These are phyloP conservation scores for Ditylenchus weischeri DNA, from an alignment of 2,888 invertebrate species.

Conservation along the genomic window DNA sequence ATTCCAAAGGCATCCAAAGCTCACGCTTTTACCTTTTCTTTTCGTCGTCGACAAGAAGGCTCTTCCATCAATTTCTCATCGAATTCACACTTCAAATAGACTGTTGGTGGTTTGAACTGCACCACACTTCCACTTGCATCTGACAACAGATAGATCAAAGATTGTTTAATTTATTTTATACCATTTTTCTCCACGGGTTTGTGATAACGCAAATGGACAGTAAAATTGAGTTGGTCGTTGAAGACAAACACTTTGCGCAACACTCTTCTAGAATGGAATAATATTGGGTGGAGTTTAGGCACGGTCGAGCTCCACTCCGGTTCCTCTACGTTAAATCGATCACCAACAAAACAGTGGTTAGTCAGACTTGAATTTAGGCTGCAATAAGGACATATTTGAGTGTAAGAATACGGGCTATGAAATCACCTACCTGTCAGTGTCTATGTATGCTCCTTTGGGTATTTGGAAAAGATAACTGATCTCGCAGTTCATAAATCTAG, in stretches of 20 bases:
- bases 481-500: slow-evolving; percentile 21
- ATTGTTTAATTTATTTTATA: not conserved
- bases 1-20: not conserved
- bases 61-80: slow-evolving; percentile 24
- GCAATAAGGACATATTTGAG: not conserved
- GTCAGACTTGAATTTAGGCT: slow-evolving; percentile 1
- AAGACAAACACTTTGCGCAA: slow-evolving; percentile 27
- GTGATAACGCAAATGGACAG: slow-evolving; percentile 23
- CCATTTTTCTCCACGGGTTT: not conserved
- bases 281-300: slow-evolving; percentile 16
- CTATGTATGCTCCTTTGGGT: slow-evolving; percentile 21
- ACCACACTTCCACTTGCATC: not conserved
- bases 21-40: slow-evolving; percentile 18
- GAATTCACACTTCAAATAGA: slow-evolving; percentile 17
- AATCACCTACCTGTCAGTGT: slow-evolving; percentile 12
- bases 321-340: slow-evolving; percentile 9
- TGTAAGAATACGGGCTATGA: too few relatives aligned
- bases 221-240: slow-evolving; percentile 21
- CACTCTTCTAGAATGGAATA: slow-evolving; percentile 19
- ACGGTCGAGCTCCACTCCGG: not conserved
- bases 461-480: slow-evolving; percentile 25
- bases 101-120: slow-evolving; percentile 15
- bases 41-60: slow-evolving; percentile 16
- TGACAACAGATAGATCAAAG: not conserved
- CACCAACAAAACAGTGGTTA: slow-evolving; percentile 2